Base-by-base conservation (phyloP, 1,140 invertebrate genomes). In the Macrotrachela quadricornifera region DNA sequence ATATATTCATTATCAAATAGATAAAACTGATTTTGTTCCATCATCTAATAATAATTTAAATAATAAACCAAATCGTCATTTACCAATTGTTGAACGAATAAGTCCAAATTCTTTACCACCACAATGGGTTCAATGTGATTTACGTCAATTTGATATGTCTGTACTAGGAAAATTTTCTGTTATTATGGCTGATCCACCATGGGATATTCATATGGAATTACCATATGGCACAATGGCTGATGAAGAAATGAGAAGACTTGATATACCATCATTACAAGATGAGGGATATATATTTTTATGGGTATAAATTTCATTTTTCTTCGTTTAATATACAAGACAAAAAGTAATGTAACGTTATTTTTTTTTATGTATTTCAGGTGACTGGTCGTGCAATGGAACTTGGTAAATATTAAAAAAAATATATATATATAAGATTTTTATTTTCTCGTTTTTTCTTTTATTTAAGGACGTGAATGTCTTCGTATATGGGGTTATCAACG, bases 151-250 rank as follows among this genome's bases (percentile, higher is more conserved):
- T 39, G 88, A 96, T 63, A 92, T 95, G 85, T 83, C 82, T 1
- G 83, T 90, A 18, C 72, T 96, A 60, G 88, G 82, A 70, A 71
- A 70, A 58, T 71, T 69, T 63, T 62, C 67, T 15, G 64, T 72
- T 6, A 62, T 71, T 16, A 71, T 71, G 69, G 68, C 68, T 46
- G 52, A 94, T 73, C 90, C 88, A 4, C 88, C 88, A 0, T 94
- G 87, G 88, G 87, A 92, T 65, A 95, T 95, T 58, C 90, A 95
- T 65, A 91, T 91, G 85, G 88, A 96, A 70, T 72, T 95, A 41
- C 90, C 90, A 0, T 96, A 96, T 65, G 90, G 91, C n/a, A 96
- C 90, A 1, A 88, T 96, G 85, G 88, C 85, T 0, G 90, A 96
- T 67, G 87, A 94, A 67, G 91, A 96, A 71, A 96, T 96, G 90